Conservation (phyloP, 2,797 vertebrate species). For the Danio tinwini region DNA sequence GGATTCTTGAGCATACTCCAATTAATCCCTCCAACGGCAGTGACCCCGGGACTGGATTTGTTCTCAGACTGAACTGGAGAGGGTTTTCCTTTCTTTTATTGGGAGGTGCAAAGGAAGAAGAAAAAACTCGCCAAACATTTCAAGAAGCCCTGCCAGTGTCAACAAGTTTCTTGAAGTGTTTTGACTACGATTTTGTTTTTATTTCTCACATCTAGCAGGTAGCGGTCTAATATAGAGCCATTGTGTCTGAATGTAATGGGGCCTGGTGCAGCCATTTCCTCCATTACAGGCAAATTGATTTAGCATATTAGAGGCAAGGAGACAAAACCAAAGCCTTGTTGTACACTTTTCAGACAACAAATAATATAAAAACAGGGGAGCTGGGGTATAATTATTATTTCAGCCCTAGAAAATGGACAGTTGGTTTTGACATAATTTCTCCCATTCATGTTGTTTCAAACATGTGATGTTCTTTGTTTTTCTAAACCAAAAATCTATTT, state of each 20-base stretch:
- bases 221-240: constrained; percentile 24
- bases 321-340: constrained; percentile 33
- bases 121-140: neutral
- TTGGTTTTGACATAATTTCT: neutral
- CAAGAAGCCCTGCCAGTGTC: neutral
- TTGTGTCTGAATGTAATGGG: constrained; percentile 49
- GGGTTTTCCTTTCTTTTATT: neutral
- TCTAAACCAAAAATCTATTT: no score
- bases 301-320: constrained; percentile 42
- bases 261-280: constrained; percentile 43
- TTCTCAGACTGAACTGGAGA: constrained; percentile 12
- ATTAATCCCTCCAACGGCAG: neutral
- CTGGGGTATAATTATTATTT: neutral
- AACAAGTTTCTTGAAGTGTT: neutral
- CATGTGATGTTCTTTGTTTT: neutral
- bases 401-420: neutral
- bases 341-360: neutral
- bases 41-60: constrained; percentile 10
- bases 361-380: neutral
- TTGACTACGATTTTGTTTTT: neutral
- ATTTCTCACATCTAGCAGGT: neutral
- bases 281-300: constrained; percentile 55
- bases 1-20: constrained; percentile 13
- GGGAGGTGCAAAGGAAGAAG: neutral
- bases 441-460: neutral